Conservation (phyloP, 2,888 invertebrate genomes). For the Hirtodrosophila cameraria region DNA sequence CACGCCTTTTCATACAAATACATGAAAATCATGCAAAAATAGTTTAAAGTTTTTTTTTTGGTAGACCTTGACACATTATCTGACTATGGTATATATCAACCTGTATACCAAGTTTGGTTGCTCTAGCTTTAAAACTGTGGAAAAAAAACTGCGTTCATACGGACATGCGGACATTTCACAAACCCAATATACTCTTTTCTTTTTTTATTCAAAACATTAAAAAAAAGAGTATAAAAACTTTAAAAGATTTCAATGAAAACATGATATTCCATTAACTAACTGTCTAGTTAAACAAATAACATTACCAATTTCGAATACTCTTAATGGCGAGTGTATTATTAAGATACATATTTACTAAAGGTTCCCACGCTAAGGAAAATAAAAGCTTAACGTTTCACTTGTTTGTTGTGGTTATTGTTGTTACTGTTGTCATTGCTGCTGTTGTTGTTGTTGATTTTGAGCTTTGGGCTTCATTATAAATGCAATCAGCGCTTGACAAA, state of each 20-base stretch:
- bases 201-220: too few species aligned
- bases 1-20: too few species aligned
- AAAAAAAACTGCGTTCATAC: too few species aligned
- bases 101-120: too few species aligned
- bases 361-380: slow-evolving; percentile 55
- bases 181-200: too few species aligned
- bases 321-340: slow-evolving; percentile 21
- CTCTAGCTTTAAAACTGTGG: too few species aligned
- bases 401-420: slow-evolving; percentile 1
- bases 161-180: too few species aligned
- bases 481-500: slow-evolving; percentile 56
- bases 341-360: slow-evolving; percentile 25
- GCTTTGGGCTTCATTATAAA: slow-evolving; percentile 57
- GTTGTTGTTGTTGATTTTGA: slow-evolving; percentile 15
- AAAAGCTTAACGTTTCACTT: slow-evolving; percentile 38
- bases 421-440: slow-evolving; percentile 19
- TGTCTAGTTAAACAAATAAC: background rate
- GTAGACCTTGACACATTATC: too few species aligned
- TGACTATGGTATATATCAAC: too few species aligned
- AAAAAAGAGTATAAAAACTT: background rate
- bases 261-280: slow-evolving; percentile 9
- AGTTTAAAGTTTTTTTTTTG: too few species aligned
- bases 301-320: slow-evolving; percentile 4
- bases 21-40: too few species aligned
- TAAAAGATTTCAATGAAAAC: background rate